Conservation (phyloP, 2,888 invertebrate genomes). For the Sinopyrophorus schimmeli region DNA sequence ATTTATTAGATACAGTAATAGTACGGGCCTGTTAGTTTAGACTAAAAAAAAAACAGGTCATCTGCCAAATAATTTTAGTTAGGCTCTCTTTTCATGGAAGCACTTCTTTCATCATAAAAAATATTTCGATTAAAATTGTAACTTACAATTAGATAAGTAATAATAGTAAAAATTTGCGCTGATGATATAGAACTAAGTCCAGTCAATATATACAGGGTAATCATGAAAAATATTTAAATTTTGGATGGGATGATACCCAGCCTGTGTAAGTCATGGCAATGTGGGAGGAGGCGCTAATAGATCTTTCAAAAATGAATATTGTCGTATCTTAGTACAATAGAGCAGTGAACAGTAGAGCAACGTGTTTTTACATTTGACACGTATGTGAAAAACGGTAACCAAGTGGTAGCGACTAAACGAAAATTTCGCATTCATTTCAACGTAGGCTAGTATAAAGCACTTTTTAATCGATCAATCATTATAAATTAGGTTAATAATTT, state of each 20-base stretch:
- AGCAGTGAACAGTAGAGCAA: conserved; percentile 6
- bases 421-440: conserved; percentile 18
- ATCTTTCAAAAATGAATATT: not conserved
- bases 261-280: not conserved
- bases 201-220: no score
- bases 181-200: no score
- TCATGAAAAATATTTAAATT: no score
- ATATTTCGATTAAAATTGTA: no score
- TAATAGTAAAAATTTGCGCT: no score
- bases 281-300: not conserved
- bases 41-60: no score
- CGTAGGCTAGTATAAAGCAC: conserved; percentile 16
- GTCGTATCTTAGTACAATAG: conserved; percentile 5
- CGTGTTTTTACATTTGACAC: conserved; percentile 13
- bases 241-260: not conserved
- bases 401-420: conserved; percentile 18
- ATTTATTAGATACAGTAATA: no score
- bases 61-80: no score
- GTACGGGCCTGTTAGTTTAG: no score
- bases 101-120: no score
- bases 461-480: conserved; percentile 23
- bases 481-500: conserved; percentile 17
- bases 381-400: conserved; percentile 11
- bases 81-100: no score
- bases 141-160: no score